Evolutionary conservation across 2,888 invertebrate species (phyloP).

Genomic region (Rosalia funebris): DNA sequence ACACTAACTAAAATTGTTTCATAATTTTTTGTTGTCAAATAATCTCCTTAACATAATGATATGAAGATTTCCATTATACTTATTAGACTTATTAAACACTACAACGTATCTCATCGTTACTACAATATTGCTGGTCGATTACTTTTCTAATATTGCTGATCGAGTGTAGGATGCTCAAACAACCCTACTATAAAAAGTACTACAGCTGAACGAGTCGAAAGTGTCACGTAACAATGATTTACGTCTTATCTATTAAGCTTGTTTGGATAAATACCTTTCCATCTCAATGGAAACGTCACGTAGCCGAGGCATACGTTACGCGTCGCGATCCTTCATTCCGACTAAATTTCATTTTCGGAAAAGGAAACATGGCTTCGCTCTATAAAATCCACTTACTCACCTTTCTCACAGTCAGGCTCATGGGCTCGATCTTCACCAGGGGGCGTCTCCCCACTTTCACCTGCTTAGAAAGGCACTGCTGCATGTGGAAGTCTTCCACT

Average conservation of each 20-base stretch:
- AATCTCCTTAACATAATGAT: too few species aligned
- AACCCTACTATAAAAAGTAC: neutral
- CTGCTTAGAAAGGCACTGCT: conserved; percentile 73
- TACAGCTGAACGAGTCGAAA: neutral
- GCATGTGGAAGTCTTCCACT: conserved; percentile 75
- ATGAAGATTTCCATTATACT: too few species aligned
- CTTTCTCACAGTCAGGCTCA: conserved; percentile 77
- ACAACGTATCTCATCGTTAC: too few species aligned
- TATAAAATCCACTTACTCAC: conserved; percentile 58
- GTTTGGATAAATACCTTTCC: neutral
- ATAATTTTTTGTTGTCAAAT: too few species aligned
- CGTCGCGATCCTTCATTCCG: neutral
- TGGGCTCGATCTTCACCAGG: conserved; percentile 74
- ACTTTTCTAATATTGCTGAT: too few species aligned
- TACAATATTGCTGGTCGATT: too few species aligned
- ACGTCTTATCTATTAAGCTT: neutral
- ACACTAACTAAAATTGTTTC: too few species aligned
- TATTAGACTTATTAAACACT: too few species aligned
- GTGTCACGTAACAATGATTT: neutral
- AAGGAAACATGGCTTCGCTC: neutral
- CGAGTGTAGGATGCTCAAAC: too few species aligned
- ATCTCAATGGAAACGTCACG: neutral
- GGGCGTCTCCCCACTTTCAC: conserved; percentile 74
- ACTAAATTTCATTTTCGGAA: neutral
- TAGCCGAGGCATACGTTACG: neutral